These are phyloP conservation scores for Dinoponera quadriceps DNA, from an alignment of 1,140 invertebrate genomes.

Conservation along the genomic window DNA sequence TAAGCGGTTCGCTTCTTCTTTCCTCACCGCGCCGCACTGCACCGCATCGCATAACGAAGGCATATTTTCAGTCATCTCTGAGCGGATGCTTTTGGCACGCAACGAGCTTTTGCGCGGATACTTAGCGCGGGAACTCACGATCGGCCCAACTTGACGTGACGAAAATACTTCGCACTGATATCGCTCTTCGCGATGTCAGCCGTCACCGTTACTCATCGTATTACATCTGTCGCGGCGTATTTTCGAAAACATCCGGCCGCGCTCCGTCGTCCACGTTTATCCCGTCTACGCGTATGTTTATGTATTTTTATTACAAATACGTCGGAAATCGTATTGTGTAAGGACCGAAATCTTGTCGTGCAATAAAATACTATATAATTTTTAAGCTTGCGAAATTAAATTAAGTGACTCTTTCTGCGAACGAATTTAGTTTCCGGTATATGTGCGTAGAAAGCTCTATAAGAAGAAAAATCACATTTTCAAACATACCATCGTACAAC, in stretches of 20 bases:
- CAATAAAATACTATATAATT: no score
- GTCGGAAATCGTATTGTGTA: no score
- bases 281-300: no score
- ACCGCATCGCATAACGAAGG: not conserved
- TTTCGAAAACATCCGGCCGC: not conserved
- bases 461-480: no score
- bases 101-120: not conserved
- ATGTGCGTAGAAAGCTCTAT: no score
- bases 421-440: no score
- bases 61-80: slow-evolving; percentile 30
- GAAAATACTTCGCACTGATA: slow-evolving; percentile 15
- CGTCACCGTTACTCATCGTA: not conserved
- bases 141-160: slow-evolving; percentile 23
- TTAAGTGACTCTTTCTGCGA: no score
- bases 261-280: not conserved
- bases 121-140: slow-evolving; percentile 29
- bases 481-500: no score
- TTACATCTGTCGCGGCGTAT: slow-evolving; percentile 2
- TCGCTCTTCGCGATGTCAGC: not conserved
- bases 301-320: no score
- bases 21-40: no score
- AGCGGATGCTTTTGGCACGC: slow-evolving; percentile 33
- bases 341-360: no score
- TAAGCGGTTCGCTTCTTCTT: slow-evolving; percentile 11
- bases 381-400: no score